Base-by-base conservation (phyloP, 2,113 vertebrate genomes). In the Rhizomys pruinosus region DNA sequence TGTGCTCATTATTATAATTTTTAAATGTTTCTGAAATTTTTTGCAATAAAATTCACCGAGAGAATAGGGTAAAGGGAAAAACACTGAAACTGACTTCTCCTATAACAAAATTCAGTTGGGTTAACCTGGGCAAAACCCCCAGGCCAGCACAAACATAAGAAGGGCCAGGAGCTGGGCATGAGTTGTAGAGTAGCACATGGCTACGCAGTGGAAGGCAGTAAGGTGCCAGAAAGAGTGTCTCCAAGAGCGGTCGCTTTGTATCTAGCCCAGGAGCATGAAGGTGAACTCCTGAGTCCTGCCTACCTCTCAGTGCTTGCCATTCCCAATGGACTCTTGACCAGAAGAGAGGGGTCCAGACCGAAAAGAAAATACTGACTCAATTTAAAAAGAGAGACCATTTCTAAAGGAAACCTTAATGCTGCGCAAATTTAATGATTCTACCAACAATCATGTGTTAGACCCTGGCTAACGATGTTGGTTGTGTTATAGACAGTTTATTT, bases 31-130 rank as follows among this genome's bases (percentile, higher is more conserved):
- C 77, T 94, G 52, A 89, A 88, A 66, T 68, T 64, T 96, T n/a
- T 69, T 89, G 63, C 23, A 95, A 91, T 84, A 94, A 87, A 94
- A 90, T 66, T 64, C 66, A 66, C 12, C 44, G 72, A 29, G 34
- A 7, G 79, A 34, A 39, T 23, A 82, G 7, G 34, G 34, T 11
- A 47, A 80, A 47, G 17, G 6, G 13, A 16, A 57, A 39, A 59
- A 2, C 25, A 78, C 29, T 80, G 7, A 79, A 82, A 39, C 9
- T 47, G 82, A 69, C 57, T 91, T 57, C 17, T 80, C 44, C 71
- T 82, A 5, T 68, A 80, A 61, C 11, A n/a, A 32, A 44, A 44
- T 44, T 57, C 23, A 76, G 23, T 19, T 76, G 32, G 34, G 47
- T 68, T 92, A 93, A 77, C 7, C 32, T 66, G 37, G 47, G n/a